These are phyloP conservation scores for Callopanchax toddi DNA, from an alignment of 2,113 vertebrate genomes.

Conservation along the genomic window DNA sequence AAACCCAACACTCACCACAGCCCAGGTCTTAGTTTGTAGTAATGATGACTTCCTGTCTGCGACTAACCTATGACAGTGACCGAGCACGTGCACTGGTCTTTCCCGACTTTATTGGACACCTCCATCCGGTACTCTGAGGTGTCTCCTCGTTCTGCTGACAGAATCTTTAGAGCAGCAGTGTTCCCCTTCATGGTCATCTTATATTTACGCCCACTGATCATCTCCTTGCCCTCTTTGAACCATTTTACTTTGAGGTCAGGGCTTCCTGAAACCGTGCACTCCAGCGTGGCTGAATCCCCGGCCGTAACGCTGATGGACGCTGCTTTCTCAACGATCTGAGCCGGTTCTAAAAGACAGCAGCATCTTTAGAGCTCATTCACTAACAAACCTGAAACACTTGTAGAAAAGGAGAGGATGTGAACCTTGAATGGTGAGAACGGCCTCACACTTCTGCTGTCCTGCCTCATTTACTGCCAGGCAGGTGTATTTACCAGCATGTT, in stretches of 20 bases:
- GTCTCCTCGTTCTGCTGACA: conserved; percentile 86
- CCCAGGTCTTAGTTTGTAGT: fast-evolving
- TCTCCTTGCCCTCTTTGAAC: conserved; percentile 89
- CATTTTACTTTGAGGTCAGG: conserved; percentile 95
- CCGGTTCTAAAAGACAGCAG: conserved; percentile 87
- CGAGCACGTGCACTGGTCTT: conserved; percentile 86
- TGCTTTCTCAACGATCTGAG: conserved; percentile 89
- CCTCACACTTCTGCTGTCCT: conserved; percentile 92
- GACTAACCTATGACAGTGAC: conserved; percentile 92
- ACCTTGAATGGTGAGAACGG: conserved; percentile 92
- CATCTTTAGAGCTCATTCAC: conserved; percentile 2
- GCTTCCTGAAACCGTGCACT: conserved; percentile 89
- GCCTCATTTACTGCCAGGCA: conserved; percentile 93
- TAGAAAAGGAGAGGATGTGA: conserved; percentile 37
- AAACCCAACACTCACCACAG: conserved; percentile 14
- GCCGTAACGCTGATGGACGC: conserved; percentile 91
- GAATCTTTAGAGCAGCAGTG: conserved; percentile 88
- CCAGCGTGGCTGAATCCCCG: conserved; percentile 88
- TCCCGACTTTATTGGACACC: conserved; percentile 92
- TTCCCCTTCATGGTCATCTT: conserved; percentile 90
- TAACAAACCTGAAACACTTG: background rate
- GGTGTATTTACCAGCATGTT: conserved; percentile 87
- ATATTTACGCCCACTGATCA: conserved; percentile 89
- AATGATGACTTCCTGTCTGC: background rate
- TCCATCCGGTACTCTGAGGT: conserved; percentile 91